A percentile compares a stretch with the other conserved stretches of the same genome.
Evolutionary conservation across 2,797 vertebrate genomes (phyloP).

Genomic region (Pseudochirops corinnae): DNA sequence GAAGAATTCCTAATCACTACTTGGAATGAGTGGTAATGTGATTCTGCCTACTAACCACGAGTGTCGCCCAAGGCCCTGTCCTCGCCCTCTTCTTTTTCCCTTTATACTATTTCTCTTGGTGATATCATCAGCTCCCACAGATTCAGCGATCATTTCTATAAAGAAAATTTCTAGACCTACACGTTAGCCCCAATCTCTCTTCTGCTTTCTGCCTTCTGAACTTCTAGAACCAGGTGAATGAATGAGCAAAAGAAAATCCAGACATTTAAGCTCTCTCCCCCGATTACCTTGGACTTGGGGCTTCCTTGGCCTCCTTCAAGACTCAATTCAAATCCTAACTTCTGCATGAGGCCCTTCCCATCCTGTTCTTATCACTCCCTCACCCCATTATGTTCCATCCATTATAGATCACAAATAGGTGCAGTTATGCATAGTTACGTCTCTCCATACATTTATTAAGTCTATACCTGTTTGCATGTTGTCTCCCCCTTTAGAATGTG

Average conservation of each 20-base stretch:
- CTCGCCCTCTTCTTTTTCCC: not conserved
- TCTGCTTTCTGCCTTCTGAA: not conserved
- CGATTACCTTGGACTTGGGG: not conserved
- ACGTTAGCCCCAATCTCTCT: not conserved
- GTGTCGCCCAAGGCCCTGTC: not conserved
- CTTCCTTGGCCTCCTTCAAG: not conserved
- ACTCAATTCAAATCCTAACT: not conserved
- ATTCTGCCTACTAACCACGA: not conserved
- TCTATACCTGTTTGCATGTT: not conserved
- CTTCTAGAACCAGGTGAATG: not conserved
- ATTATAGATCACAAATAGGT: no score
- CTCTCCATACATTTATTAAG: not conserved
- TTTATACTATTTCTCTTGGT: not conserved
- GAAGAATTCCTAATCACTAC: not conserved
- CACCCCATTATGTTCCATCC: not conserved
- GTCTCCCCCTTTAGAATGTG: not conserved
- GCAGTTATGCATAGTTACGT: no score
- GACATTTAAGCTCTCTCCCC: not conserved
- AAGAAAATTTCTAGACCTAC: not conserved
- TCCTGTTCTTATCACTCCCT: not conserved
- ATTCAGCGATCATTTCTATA: not conserved
- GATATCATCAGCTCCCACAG: not conserved
- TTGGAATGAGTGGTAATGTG: not conserved
- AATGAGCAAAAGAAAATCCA: not conserved
- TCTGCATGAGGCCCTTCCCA: not conserved